Conservation (phyloP, 1,140 invertebrate genomes). For the Drosophila pallidifrons region DNA sequence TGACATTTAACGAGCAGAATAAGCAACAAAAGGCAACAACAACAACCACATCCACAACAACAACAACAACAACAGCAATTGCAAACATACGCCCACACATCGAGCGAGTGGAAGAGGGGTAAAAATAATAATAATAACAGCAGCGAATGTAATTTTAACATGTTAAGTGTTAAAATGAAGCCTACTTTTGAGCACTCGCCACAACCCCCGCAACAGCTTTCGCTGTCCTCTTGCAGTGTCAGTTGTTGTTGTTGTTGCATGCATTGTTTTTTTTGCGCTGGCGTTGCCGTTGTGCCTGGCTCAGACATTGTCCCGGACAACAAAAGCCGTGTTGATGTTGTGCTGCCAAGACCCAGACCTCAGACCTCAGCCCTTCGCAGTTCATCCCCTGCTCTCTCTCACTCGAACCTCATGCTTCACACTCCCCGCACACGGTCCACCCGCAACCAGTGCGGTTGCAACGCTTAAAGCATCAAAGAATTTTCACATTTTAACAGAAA, state of each 20-base stretch:
- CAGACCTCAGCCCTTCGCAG: background rate
- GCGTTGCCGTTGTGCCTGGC: constrained; percentile 34
- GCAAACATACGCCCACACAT: constrained; percentile 8
- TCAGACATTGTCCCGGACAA: constrained; percentile 71
- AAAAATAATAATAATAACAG: constrained; percentile 43
- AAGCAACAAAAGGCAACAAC: constrained; percentile 34
- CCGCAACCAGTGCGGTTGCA: constrained; percentile 21
- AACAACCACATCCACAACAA: background rate
- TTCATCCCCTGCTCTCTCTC: too few species aligned
- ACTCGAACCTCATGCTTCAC: background rate
- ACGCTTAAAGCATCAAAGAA: constrained; percentile 22
- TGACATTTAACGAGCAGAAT: constrained; percentile 74
- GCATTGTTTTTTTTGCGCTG: constrained; percentile 48
- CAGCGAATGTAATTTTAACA: constrained; percentile 68
- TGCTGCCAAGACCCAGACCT: constrained; percentile 45
- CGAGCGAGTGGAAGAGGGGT: background rate
- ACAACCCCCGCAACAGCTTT: constrained; percentile 20
- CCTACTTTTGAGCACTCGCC: constrained; percentile 68
- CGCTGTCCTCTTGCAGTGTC: constrained; percentile 24
- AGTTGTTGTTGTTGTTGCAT: constrained; percentile 13
- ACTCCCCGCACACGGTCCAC: too few species aligned
- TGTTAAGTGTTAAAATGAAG: constrained; percentile 82
- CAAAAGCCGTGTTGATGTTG: constrained; percentile 61
- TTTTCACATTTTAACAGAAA: constrained; percentile 34
- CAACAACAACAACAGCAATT: constrained; percentile 25